Conservation (phyloP, 2,797 vertebrate genomes). For the Remorina albescens region DNA sequence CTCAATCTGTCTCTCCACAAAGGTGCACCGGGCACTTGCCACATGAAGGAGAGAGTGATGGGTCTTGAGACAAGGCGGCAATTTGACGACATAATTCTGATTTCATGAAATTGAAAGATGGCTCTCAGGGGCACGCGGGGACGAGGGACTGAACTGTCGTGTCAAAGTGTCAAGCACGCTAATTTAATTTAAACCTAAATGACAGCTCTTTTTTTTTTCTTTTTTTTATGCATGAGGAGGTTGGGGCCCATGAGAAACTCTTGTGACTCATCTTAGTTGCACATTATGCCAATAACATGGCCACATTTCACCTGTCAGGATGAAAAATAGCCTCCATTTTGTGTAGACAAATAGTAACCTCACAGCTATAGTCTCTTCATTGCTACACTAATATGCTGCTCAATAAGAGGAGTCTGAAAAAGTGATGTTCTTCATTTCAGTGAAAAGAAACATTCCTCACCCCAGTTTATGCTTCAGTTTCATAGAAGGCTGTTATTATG, state of each 20-base stretch:
- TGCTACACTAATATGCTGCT: constrained; percentile 52
- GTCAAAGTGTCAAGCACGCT: constrained; percentile 67
- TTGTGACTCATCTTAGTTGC: constrained; percentile 45
- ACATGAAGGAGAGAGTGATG: constrained; percentile 40
- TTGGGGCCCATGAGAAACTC: constrained; percentile 41
- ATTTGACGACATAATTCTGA: constrained; percentile 77
- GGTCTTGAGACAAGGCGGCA: constrained; percentile 63
- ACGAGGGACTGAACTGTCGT: constrained; percentile 42
- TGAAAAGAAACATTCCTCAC: constrained; percentile 26
- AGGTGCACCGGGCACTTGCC: constrained; percentile 46
- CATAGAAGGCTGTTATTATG: background rate
- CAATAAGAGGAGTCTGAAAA: constrained; percentile 29
- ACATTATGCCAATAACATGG: constrained; percentile 63
- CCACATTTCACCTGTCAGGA: constrained; percentile 63
- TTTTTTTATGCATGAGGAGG: constrained; percentile 31
- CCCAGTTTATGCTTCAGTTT: background rate
- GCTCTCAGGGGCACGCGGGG: constrained; percentile 39
- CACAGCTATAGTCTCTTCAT: constrained; percentile 48
- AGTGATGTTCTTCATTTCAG: constrained; percentile 33
- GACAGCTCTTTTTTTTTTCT: constrained; percentile 47
- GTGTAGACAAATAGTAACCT: constrained; percentile 61
- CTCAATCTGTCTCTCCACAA: constrained; percentile 52
- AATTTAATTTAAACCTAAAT: constrained; percentile 66
- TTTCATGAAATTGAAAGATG: constrained; percentile 69
- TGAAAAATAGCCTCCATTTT: constrained; percentile 65